Evolutionary conservation across 1,140 invertebrate species (phyloP), one percentile per base, ranked within the genome.

Genomic region (Saxidomus purpurata): DNA sequence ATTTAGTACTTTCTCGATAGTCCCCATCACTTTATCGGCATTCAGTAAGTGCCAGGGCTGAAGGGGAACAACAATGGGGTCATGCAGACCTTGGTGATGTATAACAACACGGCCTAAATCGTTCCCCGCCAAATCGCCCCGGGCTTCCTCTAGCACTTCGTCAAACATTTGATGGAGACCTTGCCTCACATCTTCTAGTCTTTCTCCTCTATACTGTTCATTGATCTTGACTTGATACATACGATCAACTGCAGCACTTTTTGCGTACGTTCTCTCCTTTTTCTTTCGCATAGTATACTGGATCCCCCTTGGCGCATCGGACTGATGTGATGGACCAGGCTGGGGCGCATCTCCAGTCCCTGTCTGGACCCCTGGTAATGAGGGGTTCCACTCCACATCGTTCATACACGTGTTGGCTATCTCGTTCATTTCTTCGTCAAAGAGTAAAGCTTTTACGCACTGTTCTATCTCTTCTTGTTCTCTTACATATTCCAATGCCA

Each of bases 151-250:
- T 22, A 84, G 36, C 28, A 84, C 43, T 13, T 69, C 43, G 1
- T 84, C 61, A 34, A 84, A 71, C 36, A 84, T 40, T n/a, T n/a
- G n/a, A n/a, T n/a, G n/a, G n/a, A n/a, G n/a, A n/a, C n/a, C n/a
- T n/a, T n/a, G n/a, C n/a, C 63, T 15, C 3, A 84, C 13, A 69
- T 84, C 61, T 19, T 34, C 13, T 19, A 84, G 55, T 69, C 25
- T 36, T 52, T 34, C 22, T 19, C 81, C 81, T 47, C n/a, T 15
- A n/a, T 31, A 34, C n/a, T 69, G 9, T 43, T 84, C 81, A 40
- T 84, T 49, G 19, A 84, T 43, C 31, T 84, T 84, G 25, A 84
- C 61, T 34, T 47, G n/a, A 49, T 69, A 84, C 25, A 61, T 84
- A 25, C 1, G 1, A 31, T 84, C 81, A 4, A 69, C 28, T 11